Base-by-base conservation (phyloP, 2,888 invertebrate genomes). In the Chalcis sispes region DNA sequence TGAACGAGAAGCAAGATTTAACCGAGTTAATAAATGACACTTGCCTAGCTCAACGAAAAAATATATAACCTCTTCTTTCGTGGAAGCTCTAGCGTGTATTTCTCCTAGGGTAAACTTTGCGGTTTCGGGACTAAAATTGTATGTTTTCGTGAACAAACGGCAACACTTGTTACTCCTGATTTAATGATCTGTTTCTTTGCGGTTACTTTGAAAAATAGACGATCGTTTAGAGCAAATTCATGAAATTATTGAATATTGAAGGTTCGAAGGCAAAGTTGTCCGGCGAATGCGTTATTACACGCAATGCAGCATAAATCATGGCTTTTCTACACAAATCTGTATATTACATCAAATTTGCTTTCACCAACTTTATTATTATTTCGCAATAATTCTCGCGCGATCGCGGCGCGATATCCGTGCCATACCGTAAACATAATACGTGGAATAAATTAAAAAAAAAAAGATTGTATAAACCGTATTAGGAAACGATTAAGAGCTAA, bases 61-160 rank as follows among this genome's bases (percentile, higher is more conserved):
- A 61, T 61, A 77, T 79, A 7, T 82, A 83, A 84, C 83, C 83
- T 81, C 82, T 80, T 79, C 80, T 81, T 80, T 79, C 84, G 85
- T 86, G 85, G 79, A 80, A 40, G 29, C 36, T 36, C 2, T 13
- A 13, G 13, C 13, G 8, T 42, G 8, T 8, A 2, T 42, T 42
- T 4, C 7, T 8, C 13, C 2, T 13, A 42, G 42, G 42, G 42
- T 42, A 42, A 20, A 20, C 10, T 36, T 36, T 36, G 36, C 10
- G 5, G 36, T 36, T 29, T 25, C 15, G 40, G 61, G 42, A 13
- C 23, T 7, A 62, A 54, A 64, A 72, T 52, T 50, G 27, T 48
- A 69, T 56, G 70, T 36, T 50, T 58, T 29, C 1, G 8, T 3
- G 13, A 46, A n/a, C 13, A 7, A n/a, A 46, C n/a, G 15, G n/a